phyloP scores from a whole-genome alignment of 2,113 vertebrate species.

The Salvelinus namaycush region DNA sequence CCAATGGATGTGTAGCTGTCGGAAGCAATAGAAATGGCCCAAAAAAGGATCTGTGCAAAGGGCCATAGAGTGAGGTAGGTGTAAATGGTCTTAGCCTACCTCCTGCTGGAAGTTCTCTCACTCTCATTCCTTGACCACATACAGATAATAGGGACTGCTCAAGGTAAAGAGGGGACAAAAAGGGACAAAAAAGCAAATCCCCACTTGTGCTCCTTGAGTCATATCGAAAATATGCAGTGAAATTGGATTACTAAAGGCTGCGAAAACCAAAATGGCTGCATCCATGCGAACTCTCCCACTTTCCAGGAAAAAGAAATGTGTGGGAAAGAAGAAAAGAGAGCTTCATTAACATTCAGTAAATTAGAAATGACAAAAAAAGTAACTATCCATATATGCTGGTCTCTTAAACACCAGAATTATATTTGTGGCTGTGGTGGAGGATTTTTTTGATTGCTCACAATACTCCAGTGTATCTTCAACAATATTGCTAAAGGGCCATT shows the following conservation, averaged over 20 bases:
- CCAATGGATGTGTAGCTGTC: conserved; percentile 22
- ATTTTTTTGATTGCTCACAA: conserved; percentile 11
- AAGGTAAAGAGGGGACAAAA: conserved; percentile 56
- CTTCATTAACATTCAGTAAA: conserved; percentile 1
- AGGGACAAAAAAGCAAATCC: conserved; percentile 54
- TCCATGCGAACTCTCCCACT: neutral
- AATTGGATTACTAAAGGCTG: conserved; percentile 58
- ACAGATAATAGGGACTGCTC: conserved; percentile 60
- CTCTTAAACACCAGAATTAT: conserved; percentile 45
- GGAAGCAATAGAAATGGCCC: conserved; percentile 10
- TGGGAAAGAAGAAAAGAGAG: neutral
- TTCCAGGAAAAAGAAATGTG: neutral
- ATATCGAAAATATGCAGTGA: conserved; percentile 60
- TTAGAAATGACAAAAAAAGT: neutral
- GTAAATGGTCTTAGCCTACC: conserved; percentile 65
- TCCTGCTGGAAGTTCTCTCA: conserved; percentile 68
- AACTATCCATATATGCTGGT: conserved; percentile 23
- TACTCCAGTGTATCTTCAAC: conserved; percentile 3
- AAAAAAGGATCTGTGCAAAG: conserved; percentile 28
- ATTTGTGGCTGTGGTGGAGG: conserved; percentile 47
- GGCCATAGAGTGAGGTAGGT: conserved; percentile 34
- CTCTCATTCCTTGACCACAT: conserved; percentile 49
- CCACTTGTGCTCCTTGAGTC: conserved; percentile 60
- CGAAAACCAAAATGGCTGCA: conserved; percentile 44
- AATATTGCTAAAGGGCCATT: conserved; percentile 2